Base-by-base conservation (phyloP, 2,888 invertebrate species). In the Hesperia comma region DNA sequence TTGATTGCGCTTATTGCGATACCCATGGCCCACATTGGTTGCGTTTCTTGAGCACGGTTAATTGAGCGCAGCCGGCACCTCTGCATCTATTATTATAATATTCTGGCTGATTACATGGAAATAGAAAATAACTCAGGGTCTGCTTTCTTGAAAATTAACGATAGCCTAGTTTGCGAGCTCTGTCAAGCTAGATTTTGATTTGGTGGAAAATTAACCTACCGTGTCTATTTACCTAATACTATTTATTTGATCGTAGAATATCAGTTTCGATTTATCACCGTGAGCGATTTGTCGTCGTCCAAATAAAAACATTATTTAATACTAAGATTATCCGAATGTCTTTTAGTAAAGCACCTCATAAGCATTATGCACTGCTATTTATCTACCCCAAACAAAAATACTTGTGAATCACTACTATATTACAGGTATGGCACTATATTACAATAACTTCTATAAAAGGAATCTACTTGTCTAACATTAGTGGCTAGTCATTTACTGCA, bases 111-210 rank as follows among this genome's bases (percentile, higher is more conserved):
- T 90, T 89, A 84, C 82, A 86, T 76, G 83, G 87, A 90, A 89
- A 90, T 88, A 87, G 89, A 88, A 89, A 90, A 87, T 84, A 81
- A 84, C 84, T 75, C 83, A 86, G 87, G 87, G 89, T 85, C 82
- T 83, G 83, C 89, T 90, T 90, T 90, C 90, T 87, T 88, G 76
- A 76, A 68, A 80, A 79, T 46, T 72, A 74, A 72, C 74, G 69
- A 74, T 77, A 85, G 80, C 84, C 86, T 77, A 85, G 82, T 82
- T 88, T 77, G 69, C 14, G 4, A 6, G 51, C 15, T 37, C 37
- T 37, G 37, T 8, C 10, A 37, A 37, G 37, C 37, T 12, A 12
- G 37, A 10, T 37, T 12, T 8, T 37, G 12, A 37, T 37, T 37
- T 37, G 12, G 37, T 37, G 3, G 37, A 1, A 37, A 37, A 37